Percentiles rank a stretch among this genome's conserved stretches.
Evolutionary conservation across 2,888 invertebrate species (phyloP).

Genomic region (Alviniconcha strummeri): DNA sequence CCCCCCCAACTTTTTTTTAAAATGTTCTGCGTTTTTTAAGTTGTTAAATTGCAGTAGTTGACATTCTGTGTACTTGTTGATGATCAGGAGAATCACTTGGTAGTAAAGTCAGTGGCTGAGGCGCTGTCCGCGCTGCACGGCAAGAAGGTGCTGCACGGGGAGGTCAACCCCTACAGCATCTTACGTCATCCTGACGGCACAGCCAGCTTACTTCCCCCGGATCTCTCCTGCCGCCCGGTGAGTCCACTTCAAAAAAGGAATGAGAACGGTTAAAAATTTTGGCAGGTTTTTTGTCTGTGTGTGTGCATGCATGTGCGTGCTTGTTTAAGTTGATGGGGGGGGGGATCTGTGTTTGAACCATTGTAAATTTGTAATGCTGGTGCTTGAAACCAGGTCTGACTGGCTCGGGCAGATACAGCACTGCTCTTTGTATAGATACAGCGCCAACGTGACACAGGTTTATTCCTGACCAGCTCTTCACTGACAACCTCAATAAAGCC

Average conservation of each 20-base stretch:
- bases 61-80: too few species aligned
- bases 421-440: too few species aligned
- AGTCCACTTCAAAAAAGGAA: neutral
- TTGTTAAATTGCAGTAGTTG: too few species aligned
- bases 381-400: too few species aligned
- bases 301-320: neutral
- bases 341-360: too few species aligned
- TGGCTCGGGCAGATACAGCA: too few species aligned
- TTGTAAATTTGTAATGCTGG: too few species aligned
- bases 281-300: neutral
- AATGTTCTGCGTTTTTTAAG: too few species aligned
- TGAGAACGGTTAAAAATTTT: neutral
- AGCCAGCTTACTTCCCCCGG: constrained; percentile 52
- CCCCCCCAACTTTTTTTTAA: too few species aligned
- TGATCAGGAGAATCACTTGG: constrained; percentile 41
- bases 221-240: constrained; percentile 34
- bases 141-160: constrained; percentile 56
- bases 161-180: constrained; percentile 57
- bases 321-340: neutral
- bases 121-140: constrained; percentile 52
- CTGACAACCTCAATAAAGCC: too few species aligned
- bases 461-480: too few species aligned
- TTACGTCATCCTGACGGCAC: constrained; percentile 47
- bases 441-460: too few species aligned
- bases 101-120: constrained; percentile 45